phyloP scores from a whole-genome alignment of 2,888 invertebrate genomes.

The Sarcophaga variegata region DNA sequence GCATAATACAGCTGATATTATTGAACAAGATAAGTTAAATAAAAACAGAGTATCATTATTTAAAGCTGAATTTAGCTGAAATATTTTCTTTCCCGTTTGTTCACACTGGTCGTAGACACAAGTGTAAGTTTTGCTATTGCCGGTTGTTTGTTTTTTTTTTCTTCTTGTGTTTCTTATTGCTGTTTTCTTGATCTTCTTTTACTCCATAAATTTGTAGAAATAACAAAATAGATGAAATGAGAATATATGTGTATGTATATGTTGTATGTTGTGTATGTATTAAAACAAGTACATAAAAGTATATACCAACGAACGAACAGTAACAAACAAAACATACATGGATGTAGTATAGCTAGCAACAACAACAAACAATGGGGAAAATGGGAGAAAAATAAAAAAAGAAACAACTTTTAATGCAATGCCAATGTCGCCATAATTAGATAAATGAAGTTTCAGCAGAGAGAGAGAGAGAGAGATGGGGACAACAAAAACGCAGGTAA shows the following conservation, averaged over 20 bases:
- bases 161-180: neutral
- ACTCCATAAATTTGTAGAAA: neutral
- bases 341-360: constrained; percentile 1
- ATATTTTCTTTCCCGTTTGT: no score
- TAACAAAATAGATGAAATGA: neutral
- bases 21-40: no score
- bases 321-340: neutral
- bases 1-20: no score
- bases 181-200: neutral
- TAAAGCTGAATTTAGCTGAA: no score
- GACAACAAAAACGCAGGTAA: neutral
- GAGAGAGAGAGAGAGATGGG: neutral
- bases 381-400: constrained; percentile 47
- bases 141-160: constrained; percentile 22
- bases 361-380: constrained; percentile 38
- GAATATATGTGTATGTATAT: constrained; percentile 4
- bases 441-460: constrained; percentile 25
- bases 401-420: constrained; percentile 45
- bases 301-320: neutral
- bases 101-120: constrained; percentile 36
- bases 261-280: neutral
- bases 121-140: constrained; percentile 37
- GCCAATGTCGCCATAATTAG: constrained; percentile 67
- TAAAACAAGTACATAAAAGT: neutral
- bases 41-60: no score